Base-by-base conservation (phyloP, 2,797 vertebrate genomes). In the Anguilla megastoma region DNA sequence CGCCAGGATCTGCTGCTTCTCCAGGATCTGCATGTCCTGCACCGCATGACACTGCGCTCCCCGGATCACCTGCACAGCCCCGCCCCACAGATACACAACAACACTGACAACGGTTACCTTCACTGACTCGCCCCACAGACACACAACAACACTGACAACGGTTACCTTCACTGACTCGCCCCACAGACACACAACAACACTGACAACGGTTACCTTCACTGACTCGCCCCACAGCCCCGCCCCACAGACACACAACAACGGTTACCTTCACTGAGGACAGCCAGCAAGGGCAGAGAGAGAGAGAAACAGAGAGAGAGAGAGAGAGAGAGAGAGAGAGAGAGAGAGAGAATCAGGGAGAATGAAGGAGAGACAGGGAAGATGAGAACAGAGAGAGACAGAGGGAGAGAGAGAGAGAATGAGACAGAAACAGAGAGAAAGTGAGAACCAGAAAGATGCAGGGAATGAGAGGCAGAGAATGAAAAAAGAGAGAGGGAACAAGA, bases 31-130 rank as follows among this genome's bases (percentile, higher is more conserved):
- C 0, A 93, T 92, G 3, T 98, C 97, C 0, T 96, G 93, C 80
- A 97, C 96, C 50, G 97, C 97, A 33, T 98, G 97, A 92, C 97
- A 98, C 92, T 97, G 97, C 87, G 97, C 96, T 0, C 92, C 94
- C 18, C 97, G 93, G 91, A 99, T 96, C 89, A 97, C 89, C 98
- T 99, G 92, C 76, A 2, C 0, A 27, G 0, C 14, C 36, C 14
- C 16, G 21, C 6, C 41, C 48, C 41, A 69, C 88, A 87, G 74
- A 84, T 24, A 89, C 74, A 71, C 74, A n/a, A 71, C 76, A 80
- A 48, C 21, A 56, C 60, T 71, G 50, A 84, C 89, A 58, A 41
- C 36, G 79, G 33, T 41, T 52, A 74, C 71, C 66, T 58, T 83
- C n/a, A 63, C 84, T 74, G 10, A 54, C 52, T 18, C 41, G 36